Percentiles rank a stretch among this genome's conserved stretches.
phyloP scores from a whole-genome alignment of 1,140 invertebrate species.

The Bombus balteatus region DNA sequence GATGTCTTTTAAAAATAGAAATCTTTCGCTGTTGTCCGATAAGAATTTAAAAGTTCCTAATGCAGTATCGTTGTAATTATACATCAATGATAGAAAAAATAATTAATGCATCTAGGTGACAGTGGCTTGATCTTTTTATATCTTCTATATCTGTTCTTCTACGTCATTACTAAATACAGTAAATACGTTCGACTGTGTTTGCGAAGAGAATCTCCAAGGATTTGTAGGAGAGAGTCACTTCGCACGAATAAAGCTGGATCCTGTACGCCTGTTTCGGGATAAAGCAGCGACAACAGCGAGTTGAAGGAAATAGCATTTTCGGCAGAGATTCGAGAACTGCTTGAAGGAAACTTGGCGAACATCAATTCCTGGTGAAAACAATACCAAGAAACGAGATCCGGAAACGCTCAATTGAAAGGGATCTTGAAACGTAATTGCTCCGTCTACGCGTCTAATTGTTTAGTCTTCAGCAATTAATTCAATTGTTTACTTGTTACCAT shows the following conservation, averaged over 20 bases:
- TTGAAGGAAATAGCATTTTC: background rate
- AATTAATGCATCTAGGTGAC: too few species aligned
- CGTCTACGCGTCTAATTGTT: background rate
- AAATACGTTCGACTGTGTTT: background rate
- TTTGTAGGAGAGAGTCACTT: conserved; percentile 12
- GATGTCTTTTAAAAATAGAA: too few species aligned
- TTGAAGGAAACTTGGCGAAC: conserved; percentile 2
- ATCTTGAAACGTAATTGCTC: background rate
- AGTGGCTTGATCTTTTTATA: too few species aligned
- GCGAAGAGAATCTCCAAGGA: background rate
- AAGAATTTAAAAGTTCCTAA: too few species aligned
- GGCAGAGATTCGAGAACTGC: background rate
- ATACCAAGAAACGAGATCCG: background rate
- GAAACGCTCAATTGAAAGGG: background rate
- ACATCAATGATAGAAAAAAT: too few species aligned
- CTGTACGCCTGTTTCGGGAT: background rate
- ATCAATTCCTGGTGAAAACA: background rate
- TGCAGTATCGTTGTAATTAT: too few species aligned
- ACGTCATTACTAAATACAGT: background rate
- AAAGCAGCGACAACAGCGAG: background rate
- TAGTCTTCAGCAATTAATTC: background rate
- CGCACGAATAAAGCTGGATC: conserved; percentile 6
- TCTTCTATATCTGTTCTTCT: background rate
- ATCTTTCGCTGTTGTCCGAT: too few species aligned
- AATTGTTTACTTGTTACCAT: too few species aligned